Base-by-base conservation (phyloP, 2,888 invertebrate genomes). In the Drosophila sordidula region DNA sequence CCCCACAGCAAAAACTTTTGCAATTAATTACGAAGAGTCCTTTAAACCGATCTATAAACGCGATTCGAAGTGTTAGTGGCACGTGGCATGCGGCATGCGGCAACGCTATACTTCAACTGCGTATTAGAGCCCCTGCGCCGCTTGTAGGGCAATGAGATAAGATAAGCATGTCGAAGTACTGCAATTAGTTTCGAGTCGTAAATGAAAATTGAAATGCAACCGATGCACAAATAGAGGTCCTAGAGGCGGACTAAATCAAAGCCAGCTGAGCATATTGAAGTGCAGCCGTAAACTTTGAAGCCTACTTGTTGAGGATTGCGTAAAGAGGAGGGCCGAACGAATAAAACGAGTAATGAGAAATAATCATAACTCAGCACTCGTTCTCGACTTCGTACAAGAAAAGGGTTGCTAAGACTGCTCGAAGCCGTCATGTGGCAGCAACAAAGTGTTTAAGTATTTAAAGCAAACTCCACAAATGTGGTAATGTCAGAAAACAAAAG, bases 21-120 rank as follows among this genome's bases (percentile, higher is more conserved):
- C 87, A 84, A 84, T 84, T 84, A 88, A 84, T 84, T 88, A 83
- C 77, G 63, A 66, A 29, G 52, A 45, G 77, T 74, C 69, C 76
- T 64, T 74, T 76, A 57, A 73, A 67, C 52, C 50, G 45, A 64
- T 47, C 54, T 50, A 55, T 55, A 49, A 47, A 32, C 42, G 41
- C 41, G 46, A 47, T 41, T 42, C 42, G 49, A 44, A n/a, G 41
- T 29, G 38, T 6, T 9, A 12, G 34, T 8, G 18, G 29, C 16
- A 29, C 4, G 14, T n/a, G 36, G 62, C 22, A 44, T 36, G 22
- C 22, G 26, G 26, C 26, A 26, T 6, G 16, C 62, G 44, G 36
- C 44, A 55, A 16, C 29, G 55, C 51, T 58, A 71, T 18, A 34
- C 32, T 38, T 36, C 14, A 16, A 34, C 41, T 55, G 9, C 6